phyloP scores from a whole-genome alignment of 2,113 vertebrate species.

The Lichenostomus cassidix region DNA sequence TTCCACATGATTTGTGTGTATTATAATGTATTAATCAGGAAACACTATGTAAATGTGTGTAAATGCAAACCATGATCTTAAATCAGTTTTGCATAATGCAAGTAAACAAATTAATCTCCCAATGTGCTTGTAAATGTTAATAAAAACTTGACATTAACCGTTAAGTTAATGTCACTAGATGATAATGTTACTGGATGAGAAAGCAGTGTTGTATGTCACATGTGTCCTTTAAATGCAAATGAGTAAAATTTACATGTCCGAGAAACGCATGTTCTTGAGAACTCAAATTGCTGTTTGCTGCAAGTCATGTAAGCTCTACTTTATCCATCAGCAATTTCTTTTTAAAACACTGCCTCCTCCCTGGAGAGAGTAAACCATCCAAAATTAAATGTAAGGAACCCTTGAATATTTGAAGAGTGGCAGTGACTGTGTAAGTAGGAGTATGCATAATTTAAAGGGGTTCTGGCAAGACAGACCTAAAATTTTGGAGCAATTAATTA shows the following conservation, averaged over 20 bases:
- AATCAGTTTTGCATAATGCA: constrained; percentile 56
- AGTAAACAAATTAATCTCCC: constrained; percentile 62
- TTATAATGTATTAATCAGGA: constrained; percentile 34
- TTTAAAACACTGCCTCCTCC: constrained; percentile 31
- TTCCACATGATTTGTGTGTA: constrained; percentile 22
- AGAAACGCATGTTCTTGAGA: neutral
- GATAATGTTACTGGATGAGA: neutral
- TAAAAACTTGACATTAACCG: constrained; percentile 51
- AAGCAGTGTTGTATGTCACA: neutral
- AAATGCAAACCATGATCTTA: constrained; percentile 28
- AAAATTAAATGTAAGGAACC: constrained; percentile 44
- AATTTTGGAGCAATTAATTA: constrained; percentile 9
- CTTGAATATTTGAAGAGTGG: constrained; percentile 47
- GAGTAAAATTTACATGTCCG: neutral
- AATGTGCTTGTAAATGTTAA: constrained; percentile 46
- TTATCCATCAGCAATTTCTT: neutral
- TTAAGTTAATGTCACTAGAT: constrained; percentile 7
- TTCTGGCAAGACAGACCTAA: constrained; percentile 21
- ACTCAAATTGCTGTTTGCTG: constrained; percentile 4
- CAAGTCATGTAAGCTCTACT: constrained; percentile 4
- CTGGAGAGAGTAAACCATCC: constrained; percentile 1
- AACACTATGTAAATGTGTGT: constrained; percentile 44
- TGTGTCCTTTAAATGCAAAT: constrained; percentile 14
- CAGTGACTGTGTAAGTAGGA: constrained; percentile 7
- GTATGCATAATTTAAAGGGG: constrained; percentile 40